A percentile compares a stretch with the other conserved stretches of the same genome.
These are phyloP conservation scores for Silurus lanzhouensis DNA, from an alignment of 2,797 vertebrate genomes.

Conservation along the genomic window DNA sequence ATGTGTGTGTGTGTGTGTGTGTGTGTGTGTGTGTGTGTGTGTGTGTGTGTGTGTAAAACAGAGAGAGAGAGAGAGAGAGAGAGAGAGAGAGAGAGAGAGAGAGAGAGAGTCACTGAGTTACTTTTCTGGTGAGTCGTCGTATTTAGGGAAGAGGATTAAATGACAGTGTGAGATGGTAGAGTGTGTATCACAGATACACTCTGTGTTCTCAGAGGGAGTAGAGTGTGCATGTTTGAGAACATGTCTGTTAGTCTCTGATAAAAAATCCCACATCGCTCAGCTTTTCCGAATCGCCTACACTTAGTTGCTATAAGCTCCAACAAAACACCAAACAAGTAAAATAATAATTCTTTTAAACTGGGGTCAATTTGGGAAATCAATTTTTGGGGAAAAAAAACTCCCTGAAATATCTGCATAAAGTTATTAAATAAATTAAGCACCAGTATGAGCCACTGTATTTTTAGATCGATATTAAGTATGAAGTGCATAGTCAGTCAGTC, in stretches of 20 bases:
- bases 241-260: conserved; percentile 36
- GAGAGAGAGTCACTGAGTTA: conserved; percentile 13
- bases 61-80: no score
- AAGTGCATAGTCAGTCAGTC: not conserved
- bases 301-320: not conserved
- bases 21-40: not conserved
- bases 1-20: not conserved
- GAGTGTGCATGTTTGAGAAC: conserved; percentile 27
- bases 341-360: not conserved
- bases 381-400: not conserved
- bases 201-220: conserved; percentile 11
- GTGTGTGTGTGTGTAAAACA: not conserved
- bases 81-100: no score
- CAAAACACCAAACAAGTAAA: not conserved
- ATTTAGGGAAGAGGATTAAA: conserved; percentile 55
- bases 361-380: not conserved
- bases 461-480: not conserved
- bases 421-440: not conserved
- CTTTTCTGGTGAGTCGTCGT: conserved; percentile 39
- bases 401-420: not conserved
- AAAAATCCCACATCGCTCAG: conserved; percentile 25
- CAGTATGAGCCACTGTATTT: not conserved
- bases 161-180: conserved; percentile 48
- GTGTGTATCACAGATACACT: conserved; percentile 40
- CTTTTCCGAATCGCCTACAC: not conserved